A percentile compares a stretch with the other conserved stretches of the same genome.
phyloP scores from a whole-genome alignment of 2,113 vertebrate species.

The Isichthys henryi region DNA sequence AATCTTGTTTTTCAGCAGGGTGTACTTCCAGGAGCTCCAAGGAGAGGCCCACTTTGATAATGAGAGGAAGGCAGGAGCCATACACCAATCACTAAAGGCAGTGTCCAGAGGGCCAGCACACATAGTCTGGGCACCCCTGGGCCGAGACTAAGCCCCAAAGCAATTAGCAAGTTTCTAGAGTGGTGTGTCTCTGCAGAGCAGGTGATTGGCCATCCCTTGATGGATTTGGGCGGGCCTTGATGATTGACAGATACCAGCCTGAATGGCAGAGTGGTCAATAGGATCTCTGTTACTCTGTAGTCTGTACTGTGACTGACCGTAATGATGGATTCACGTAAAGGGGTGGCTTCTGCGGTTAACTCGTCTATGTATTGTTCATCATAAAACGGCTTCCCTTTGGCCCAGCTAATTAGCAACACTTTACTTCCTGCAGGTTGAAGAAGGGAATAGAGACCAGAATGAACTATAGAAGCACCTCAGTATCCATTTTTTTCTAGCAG shows the following conservation, averaged over 20 bases:
- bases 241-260: conserved; percentile 31
- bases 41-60: background rate
- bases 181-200: background rate
- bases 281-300: background rate
- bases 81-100: background rate
- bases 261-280: background rate
- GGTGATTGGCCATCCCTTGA: background rate
- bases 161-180: conserved; percentile 35
- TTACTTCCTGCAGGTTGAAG: background rate
- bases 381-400: background rate
- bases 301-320: background rate
- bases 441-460: background rate
- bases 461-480: background rate
- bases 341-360: background rate
- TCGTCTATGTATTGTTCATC: background rate
- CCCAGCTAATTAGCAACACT: background rate
- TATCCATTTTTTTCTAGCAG: background rate
- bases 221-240: background rate
- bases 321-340: conserved; percentile 29
- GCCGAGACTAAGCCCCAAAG: conserved; percentile 23
- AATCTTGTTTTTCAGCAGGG: background rate
- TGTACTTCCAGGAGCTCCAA: background rate
- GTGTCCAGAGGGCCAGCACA: background rate
- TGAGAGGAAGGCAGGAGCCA: background rate
- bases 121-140: background rate